Evolutionary conservation across 2,113 vertebrate species (phyloP), one percentile per base, ranked within the genome.

Genomic region (Gobio gobio): DNA sequence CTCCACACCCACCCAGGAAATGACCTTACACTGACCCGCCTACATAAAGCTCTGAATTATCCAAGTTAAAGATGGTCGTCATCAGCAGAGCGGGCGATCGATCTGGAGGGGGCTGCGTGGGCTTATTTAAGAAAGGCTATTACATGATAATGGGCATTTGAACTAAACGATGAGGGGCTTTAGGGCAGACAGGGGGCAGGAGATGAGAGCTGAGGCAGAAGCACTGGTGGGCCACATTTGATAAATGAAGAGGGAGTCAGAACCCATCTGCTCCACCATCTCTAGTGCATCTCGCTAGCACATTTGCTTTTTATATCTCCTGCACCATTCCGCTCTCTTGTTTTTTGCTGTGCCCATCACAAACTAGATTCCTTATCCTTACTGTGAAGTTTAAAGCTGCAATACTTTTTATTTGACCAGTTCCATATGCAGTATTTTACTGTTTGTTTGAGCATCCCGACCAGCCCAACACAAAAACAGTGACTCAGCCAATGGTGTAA

Each of bases 91-190:
- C 43, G 40, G 78, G 83, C 56, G 70, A 85, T 68, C 22, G 29
- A 79, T 58, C 45, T 83, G 75, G 75, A 73, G 73, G 76, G 83
- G 84, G 75, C 85, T 86, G 82, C 68, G 33, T 86, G 56, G 29
- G 72, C 84, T 84, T 86, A 84, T 84, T 84, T 84, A 84, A 87
- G 84, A 87, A 49, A 74, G 49, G 84, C 86, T 78, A 87, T 87
- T 89, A 87, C 82, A 87, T 84, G 85, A 86, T 87, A 87, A 89
- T 84, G 88, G 83, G 63, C 83, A 89, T 87, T 89, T 87, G 83
- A 87, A 88, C 87, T 88, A 88, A 88, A 88, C 78, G 85, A 88
- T 78, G 85, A 82, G 82, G 87, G 86, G 82, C 61, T 82, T 84
- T 84, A 88, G 82, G 85, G 82, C 49, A 77, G 80, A 76, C 63